These are phyloP conservation scores for Drosophila busckii DNA, from an alignment of 1,140 invertebrate genomes.

Conservation along the genomic window DNA sequence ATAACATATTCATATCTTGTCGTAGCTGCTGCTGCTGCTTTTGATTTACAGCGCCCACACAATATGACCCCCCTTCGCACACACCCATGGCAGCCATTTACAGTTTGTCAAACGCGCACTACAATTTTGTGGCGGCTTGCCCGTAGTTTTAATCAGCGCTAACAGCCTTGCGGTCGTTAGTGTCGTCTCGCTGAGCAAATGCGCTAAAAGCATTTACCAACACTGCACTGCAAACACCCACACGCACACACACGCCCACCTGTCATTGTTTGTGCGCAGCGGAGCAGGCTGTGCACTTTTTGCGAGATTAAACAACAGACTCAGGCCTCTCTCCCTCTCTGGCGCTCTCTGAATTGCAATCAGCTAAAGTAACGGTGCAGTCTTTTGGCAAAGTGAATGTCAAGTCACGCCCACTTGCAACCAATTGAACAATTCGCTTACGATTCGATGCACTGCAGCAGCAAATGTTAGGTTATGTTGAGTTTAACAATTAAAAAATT, in stretches of 20 bases:
- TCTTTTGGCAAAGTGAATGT: not conserved
- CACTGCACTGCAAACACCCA: slow-evolving; percentile 42
- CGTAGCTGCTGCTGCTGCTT: slow-evolving; percentile 9
- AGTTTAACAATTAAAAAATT: no score
- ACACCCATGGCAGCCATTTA: slow-evolving; percentile 6
- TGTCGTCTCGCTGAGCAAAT: slow-evolving; percentile 51
- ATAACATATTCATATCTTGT: slow-evolving; percentile 74
- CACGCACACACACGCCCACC: slow-evolving; percentile 12
- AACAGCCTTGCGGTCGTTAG: slow-evolving; percentile 41
- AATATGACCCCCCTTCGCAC: not conserved
- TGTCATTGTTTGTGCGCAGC: slow-evolving; percentile 53
- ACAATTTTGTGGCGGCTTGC: no score
- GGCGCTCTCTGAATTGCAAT: no score
- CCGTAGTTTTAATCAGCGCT: slow-evolving; percentile 59
- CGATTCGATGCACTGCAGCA: no score
- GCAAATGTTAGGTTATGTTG: no score
- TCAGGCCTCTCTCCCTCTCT: no score
- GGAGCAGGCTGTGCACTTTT: slow-evolving; percentile 40
- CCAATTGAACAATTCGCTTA: slow-evolving; percentile 43
- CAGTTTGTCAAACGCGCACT: slow-evolving; percentile 33
- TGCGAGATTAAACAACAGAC: slow-evolving; percentile 43
- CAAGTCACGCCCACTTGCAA: slow-evolving; percentile 31
- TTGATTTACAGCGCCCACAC: slow-evolving; percentile 21
- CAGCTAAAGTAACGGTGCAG: slow-evolving; percentile 69
- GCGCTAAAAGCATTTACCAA: slow-evolving; percentile 58